Conservation (phyloP, 1,140 invertebrate genomes). For the Rhagoletis zephyria region DNA sequence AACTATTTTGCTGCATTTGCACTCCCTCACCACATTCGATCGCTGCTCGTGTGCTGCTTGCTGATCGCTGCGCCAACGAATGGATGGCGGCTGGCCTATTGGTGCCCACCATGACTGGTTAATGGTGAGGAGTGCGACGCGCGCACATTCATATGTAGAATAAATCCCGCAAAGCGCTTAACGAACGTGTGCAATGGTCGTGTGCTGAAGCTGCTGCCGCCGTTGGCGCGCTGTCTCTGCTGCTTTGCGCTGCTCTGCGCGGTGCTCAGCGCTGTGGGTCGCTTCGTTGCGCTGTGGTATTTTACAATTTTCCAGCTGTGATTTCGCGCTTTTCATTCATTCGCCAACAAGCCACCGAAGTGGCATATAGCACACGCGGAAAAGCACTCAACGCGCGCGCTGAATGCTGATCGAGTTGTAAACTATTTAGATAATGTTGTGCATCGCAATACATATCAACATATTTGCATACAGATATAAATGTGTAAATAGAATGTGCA, state of each 20-base stretch:
- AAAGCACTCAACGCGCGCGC: constrained; percentile 45
- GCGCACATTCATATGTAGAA: neutral
- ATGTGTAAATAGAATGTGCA: constrained; percentile 19
- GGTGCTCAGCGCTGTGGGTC: neutral
- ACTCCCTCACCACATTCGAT: neutral
- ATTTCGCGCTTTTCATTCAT: constrained; percentile 67
- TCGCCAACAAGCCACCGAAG: constrained; percentile 63
- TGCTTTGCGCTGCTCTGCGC: neutral
- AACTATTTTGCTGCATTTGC: constrained; percentile 5
- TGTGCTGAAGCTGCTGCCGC: constrained; percentile 7
- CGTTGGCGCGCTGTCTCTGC: no score
- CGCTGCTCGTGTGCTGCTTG: neutral
- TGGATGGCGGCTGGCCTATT: neutral
- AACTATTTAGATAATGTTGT: neutral
- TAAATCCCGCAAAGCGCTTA: neutral
- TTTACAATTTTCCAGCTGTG: constrained; percentile 67
- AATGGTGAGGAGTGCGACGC: neutral
- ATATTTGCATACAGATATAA: neutral
- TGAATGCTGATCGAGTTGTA: constrained; percentile 5
- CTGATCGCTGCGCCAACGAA: neutral
- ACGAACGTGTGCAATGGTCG: constrained; percentile 38
- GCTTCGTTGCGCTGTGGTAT: constrained; percentile 38
- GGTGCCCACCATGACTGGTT: neutral
- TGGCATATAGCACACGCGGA: constrained; percentile 57
- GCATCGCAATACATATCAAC: neutral